A percentile compares a stretch with the other conserved stretches of the same genome.
Conservation (phyloP, 64 coral and sea anemone genomes). For the Anthopleura sola region DNA sequence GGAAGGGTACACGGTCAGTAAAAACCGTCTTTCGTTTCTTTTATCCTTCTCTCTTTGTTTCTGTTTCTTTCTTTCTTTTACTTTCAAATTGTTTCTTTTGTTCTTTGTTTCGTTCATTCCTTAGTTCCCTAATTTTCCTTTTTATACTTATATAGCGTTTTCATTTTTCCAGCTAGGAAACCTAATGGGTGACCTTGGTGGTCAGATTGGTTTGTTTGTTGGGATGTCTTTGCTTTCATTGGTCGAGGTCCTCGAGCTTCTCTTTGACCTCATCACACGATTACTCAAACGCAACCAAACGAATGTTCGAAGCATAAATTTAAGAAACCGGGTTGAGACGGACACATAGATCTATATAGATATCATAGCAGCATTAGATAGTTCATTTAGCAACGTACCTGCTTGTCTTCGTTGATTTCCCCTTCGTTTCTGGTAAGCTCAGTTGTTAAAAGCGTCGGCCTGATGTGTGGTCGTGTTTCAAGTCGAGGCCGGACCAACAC, state of each 20-base stretch:
- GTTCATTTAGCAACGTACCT: no score
- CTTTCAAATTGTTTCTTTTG: no score
- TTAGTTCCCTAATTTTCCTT: no score
- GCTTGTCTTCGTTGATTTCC: no score
- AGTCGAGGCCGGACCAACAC: no score
- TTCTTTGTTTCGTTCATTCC: no score
- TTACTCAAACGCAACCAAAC: neutral
- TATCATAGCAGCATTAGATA: neutral
- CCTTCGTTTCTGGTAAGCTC: no score
- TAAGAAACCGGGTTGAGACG: neutral
- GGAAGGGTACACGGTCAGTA: neutral
- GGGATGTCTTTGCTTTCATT: constrained; percentile 21
- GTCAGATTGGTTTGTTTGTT: constrained; percentile 17
- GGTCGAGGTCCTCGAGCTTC: neutral
- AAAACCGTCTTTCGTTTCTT: neutral
- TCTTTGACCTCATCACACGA: neutral
- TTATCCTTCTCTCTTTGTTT: no score
- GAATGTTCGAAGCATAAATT: neutral
- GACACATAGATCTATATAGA: neutral
- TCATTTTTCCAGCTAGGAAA: neutral
- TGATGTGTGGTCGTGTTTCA: no score
- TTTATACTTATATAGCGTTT: no score
- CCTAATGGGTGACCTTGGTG: neutral
- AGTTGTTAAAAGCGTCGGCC: no score
- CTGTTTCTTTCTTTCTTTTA: no score